Evolutionary conservation across 2,113 vertebrate genomes (phyloP), one percentile per base, ranked within the genome.

Genomic region (Verasper variegatus): DNA sequence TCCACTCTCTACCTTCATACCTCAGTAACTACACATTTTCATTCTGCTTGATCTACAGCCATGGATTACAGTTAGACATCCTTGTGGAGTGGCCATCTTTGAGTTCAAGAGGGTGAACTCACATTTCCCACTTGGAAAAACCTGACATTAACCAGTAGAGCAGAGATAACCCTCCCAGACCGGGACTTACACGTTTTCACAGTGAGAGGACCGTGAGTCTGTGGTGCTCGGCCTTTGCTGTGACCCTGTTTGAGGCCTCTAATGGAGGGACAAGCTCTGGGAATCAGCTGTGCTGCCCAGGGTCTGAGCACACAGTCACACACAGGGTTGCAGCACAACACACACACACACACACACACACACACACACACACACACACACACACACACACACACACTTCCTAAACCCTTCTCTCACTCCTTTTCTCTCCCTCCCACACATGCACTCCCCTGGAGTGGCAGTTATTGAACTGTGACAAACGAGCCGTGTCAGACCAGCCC

Each of bases 391-490:
- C 52, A 55, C 47, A 73, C 64, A 74, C 75, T 76, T 83, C 58
- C 72, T 47, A 37, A 68, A 18, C 31, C 66, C 74, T 65, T 76
- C 81, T 76, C 77, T 75, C 81, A 65, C 80, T 81, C 77, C 18
- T 62, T 49, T n/a, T 56, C 54, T 78, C 69, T 70, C 56, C 76
- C 63, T 88, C 84, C 83, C 80, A 79, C 78, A 76, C 85, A 88
- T 88, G 80, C 81, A 73, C 87, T 90, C 87, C 87, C 89, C 89
- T 3, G 57, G 91, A 92, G 91, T 93, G 89, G 90, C 91, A 94
- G 90, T 89, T 93, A 94, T 94, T 92, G 93, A 94, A 94, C 93
- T 91, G 93, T 94, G 90, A 94, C 93, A 93, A 94, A 94, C 83
- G 88, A 93, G 93, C 89, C 80, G 80, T 93, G 93, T 94, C 89